Evolutionary conservation across 1,140 invertebrate genomes (phyloP), one percentile per base, ranked within the genome.

Genomic region (Apolygus lucorum): DNA sequence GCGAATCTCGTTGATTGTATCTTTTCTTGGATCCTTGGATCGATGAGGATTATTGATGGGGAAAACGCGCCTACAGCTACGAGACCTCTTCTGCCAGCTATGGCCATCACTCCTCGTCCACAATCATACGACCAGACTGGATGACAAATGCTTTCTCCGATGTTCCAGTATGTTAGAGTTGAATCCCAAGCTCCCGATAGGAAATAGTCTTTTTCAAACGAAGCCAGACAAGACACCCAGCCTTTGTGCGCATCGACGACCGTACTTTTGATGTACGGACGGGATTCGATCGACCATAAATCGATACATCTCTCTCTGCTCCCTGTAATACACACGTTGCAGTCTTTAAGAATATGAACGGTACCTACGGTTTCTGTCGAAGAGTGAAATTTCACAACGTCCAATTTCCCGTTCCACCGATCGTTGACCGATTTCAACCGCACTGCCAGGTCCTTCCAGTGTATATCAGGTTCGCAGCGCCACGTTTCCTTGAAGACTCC

Each of bases 241-340:
- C 54, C 54, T 14, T 21, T 8, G 22, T 59, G 54, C 2, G 54
- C 54, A 4, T 59, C 54, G 2, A 59, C 54, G 4, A 59, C 22
- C 11, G 54, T 17, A 22, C 11, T 17, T 24, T 59, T 59, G 11
- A 59, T 24, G 13, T 13, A 17, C 54, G 54, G 11, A 4, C 54
- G 11, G 4, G 54, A 59, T 4, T 24, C 22, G 22, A 59, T 59
- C 8, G 2, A 4, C 54, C 54, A 59, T 4, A 59, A 24, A 59
- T 59, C 54, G 54, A 59, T 22, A 21, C 54, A 59, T 21, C 54
- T 11, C 22, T 59, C 54, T 59, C 54, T 59, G 22, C 54, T 59
- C 22, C 54, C 54, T 17, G 54, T 59, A 17, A 59, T 24, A 21
- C 54, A 59, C 2, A 59, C 22, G 22, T 59, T 59, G 4, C 22